Evolutionary conservation across 2,888 invertebrate genomes (phyloP), one percentile per base, ranked within the genome.

Genomic region (Pachliopta kotzebuea): DNA sequence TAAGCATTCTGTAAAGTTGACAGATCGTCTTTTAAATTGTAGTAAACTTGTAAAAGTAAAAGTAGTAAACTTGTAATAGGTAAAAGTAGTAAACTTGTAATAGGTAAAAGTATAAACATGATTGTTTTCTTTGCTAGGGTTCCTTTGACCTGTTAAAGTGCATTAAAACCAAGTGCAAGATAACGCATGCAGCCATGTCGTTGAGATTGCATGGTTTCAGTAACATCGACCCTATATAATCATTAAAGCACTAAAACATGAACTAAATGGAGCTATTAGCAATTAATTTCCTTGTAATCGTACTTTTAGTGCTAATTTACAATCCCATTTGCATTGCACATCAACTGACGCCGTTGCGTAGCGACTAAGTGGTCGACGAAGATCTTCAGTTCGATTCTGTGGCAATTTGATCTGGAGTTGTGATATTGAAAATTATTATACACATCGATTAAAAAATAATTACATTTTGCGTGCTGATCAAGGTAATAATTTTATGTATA

Each of bases 171-270:
- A 71, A 69, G 61, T 65, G 67, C 72, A 76, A 76, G 80, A 76
- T 77, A 72, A 80, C 78, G 78, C 76, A 73, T 68, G 68, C 68
- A 71, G 72, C 69, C 70, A 72, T 73, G 65, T 69, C 76, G 74
- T 79, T 81, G 45, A 79, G 76, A 50, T 75, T 17, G n/a, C 49
- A 59, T 55, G 31, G 54, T 63, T 63, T 59, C 54, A 54, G 59
- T 63, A 45, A 63, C 63, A 42, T 54, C 45, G 21, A 52, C 53
- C 29, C 31, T 65, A 60, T 56, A 60, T 56, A 56, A 45, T 26
- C 37, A 56, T 65, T 60, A 60, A 56, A 67, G 65, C 69, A 65
- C 56, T 74, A 71, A 64, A 66, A 66, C 67, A 58, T 64, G 63
- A 59, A 55, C 42, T 50, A 55, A 58, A 62, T 60, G 65, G 61